These are phyloP conservation scores for Paraescarpia echinospica DNA, from an alignment of 1,140 invertebrate genomes.

Conservation along the genomic window DNA sequence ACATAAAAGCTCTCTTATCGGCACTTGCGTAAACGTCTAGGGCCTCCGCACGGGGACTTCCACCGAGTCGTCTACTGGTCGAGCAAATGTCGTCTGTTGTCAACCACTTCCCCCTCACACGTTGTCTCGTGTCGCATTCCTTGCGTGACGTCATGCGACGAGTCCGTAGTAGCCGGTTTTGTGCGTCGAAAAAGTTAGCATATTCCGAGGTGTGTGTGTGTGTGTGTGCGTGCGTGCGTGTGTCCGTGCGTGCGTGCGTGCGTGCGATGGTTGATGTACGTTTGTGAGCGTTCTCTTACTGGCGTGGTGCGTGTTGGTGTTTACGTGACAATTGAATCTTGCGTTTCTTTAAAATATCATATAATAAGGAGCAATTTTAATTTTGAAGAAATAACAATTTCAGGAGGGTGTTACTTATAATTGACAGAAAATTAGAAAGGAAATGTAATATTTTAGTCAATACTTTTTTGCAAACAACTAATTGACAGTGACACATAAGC, in stretches of 20 bases:
- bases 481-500: no score
- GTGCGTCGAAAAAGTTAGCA: neutral
- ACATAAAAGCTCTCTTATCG: slow-evolving; percentile 5
- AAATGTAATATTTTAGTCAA: no score
- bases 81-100: neutral
- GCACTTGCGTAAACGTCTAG: neutral
- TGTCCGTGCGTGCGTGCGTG: neutral
- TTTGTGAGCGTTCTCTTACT: neutral
- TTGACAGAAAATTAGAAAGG: no score
- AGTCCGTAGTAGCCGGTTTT: neutral
- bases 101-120: neutral
- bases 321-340: no score
- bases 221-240: neutral
- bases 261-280: neutral
- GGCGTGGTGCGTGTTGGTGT: neutral
- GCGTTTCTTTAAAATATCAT: no score
- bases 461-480: no score
- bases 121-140: neutral
- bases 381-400: no score
- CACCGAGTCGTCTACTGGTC: neutral
- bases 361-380: no score
- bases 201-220: neutral
- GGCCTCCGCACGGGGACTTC: neutral
- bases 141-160: neutral
- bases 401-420: no score